Conservation (phyloP, 2,797 vertebrate genomes). For the Eulemur albifrons region DNA sequence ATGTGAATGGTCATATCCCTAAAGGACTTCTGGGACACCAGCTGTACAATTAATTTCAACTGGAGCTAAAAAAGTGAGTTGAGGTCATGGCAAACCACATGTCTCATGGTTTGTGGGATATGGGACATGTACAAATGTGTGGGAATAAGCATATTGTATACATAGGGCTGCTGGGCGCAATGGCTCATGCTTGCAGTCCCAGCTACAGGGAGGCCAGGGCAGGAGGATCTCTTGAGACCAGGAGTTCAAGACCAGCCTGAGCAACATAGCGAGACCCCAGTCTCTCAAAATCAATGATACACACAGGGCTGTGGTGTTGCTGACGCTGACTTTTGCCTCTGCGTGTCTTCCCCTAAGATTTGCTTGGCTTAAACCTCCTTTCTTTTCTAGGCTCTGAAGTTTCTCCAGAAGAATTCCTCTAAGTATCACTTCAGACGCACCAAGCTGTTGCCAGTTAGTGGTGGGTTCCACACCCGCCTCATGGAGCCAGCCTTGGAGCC, state of each 20-base stretch:
- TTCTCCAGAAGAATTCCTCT: conserved; percentile 90
- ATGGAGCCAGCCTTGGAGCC: conserved; percentile 91
- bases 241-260: background rate
- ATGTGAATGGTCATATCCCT: accelerated
- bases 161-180: background rate
- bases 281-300: background rate
- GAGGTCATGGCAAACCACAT: too few relatives aligned
- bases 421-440: conserved; percentile 87
- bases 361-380: background rate
- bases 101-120: too few relatives aligned
- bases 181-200: background rate
- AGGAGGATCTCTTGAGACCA: background rate
- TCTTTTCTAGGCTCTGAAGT: conserved; percentile 91
- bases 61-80: background rate
- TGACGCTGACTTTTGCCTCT: background rate
- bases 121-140: accelerated
- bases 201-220: background rate
- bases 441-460: conserved; percentile 91
- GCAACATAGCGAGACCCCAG: background rate
- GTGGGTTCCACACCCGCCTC: conserved; percentile 94
- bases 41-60: accelerated
- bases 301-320: accelerated
- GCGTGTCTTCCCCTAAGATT: background rate
- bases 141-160: accelerated
- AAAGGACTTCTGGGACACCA: background rate